Conservation (phyloP, 2,113 vertebrate genomes). For the Chloebia gouldiae region DNA sequence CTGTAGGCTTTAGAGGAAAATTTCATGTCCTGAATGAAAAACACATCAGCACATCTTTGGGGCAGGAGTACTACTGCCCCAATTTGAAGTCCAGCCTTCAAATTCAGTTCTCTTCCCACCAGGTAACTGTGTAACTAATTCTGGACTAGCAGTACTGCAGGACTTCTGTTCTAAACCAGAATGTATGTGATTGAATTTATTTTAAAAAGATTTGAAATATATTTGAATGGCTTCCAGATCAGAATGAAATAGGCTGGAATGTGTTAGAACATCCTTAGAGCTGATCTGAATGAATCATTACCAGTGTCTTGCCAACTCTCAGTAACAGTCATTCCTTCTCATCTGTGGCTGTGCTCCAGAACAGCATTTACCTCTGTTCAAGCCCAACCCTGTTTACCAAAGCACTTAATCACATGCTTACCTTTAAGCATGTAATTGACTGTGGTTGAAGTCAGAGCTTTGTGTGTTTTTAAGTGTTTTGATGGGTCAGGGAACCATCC, state of each 20-base stretch:
- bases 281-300: constrained; percentile 52
- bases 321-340: neutral
- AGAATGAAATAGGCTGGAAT: neutral
- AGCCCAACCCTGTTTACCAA: neutral
- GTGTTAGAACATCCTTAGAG: constrained; percentile 30
- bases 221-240: constrained; percentile 15
- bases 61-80: neutral
- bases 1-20: neutral
- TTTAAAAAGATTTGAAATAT: neutral
- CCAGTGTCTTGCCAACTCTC: neutral
- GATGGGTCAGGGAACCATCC: neutral
- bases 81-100: neutral
- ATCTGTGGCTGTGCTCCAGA: neutral
- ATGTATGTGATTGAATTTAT: neutral
- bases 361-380: neutral
- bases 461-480: neutral
- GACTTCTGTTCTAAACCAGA: constrained; percentile 4
- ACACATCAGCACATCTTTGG: neutral
- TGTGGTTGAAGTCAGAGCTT: neutral
- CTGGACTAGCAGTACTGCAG: neutral
- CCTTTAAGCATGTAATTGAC: neutral
- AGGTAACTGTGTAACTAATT: neutral
- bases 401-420: neutral
- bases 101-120: neutral
- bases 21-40: neutral